phyloP scores from a whole-genome alignment of 2,113 vertebrate genomes.

The Puma concolor region DNA sequence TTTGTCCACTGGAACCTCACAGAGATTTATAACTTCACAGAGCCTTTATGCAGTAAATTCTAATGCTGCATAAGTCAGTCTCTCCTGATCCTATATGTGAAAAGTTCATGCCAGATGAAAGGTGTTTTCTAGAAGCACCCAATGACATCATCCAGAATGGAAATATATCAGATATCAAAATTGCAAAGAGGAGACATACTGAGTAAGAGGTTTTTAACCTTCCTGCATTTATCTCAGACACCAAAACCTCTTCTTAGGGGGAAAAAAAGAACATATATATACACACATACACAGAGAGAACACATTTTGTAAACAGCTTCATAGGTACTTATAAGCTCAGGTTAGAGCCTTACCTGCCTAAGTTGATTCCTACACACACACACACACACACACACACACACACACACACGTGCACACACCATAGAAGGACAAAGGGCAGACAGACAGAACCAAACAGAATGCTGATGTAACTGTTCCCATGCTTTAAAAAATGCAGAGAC shows the following conservation, averaged over 20 bases:
- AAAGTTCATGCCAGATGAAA: neutral
- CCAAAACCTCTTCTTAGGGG: neutral
- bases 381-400: neutral
- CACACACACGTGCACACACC: neutral
- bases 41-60: neutral
- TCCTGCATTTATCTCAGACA: neutral
- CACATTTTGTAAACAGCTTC: neutral
- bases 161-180: neutral
- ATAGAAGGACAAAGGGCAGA: neutral
- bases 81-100: neutral
- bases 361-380: neutral
- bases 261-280: neutral
- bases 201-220: neutral
- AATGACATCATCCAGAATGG: neutral
- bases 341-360: neutral
- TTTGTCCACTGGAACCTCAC: neutral
- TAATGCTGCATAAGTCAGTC: neutral
- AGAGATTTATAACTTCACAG: neutral
- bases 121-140: neutral
- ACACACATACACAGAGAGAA: neutral
- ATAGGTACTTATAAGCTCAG: neutral
- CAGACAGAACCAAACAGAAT: conserved; percentile 2
- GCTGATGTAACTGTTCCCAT: neutral
- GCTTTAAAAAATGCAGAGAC: neutral
- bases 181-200: neutral